A percentile compares a stretch with the other conserved stretches of the same genome.
phyloP scores from a whole-genome alignment of 1,140 invertebrate genomes.

The Leptopilina clavipes region DNA sequence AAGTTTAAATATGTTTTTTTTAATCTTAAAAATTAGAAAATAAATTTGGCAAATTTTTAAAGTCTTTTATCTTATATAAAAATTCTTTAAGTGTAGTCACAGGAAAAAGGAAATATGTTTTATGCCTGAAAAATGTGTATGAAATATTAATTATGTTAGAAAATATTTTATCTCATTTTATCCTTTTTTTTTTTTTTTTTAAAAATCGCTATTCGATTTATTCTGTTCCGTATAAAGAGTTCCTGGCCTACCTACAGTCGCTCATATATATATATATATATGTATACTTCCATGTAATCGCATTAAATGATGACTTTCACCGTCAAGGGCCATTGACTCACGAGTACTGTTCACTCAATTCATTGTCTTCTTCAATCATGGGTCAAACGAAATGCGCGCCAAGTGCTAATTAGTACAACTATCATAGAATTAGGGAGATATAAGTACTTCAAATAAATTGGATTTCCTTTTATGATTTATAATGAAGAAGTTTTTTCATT shows the following conservation, averaged over 20 bases:
- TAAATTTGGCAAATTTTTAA: too few species aligned
- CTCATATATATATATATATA: background rate
- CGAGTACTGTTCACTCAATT: conserved; percentile 32
- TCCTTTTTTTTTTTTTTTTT: too few species aligned
- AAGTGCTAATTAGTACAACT: conserved; percentile 14
- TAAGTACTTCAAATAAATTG: background rate
- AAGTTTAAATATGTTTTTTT: too few species aligned
- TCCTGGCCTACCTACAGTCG: conserved; percentile 44
- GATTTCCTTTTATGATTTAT: background rate
- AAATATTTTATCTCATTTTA: too few species aligned
- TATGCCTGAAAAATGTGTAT: too few species aligned
- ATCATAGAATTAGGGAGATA: background rate
- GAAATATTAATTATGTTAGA: too few species aligned
- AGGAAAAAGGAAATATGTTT: too few species aligned
- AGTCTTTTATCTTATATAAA: too few species aligned
- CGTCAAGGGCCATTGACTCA: conserved; percentile 43
- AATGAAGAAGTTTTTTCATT: too few species aligned
- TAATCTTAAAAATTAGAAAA: too few species aligned
- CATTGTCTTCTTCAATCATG: conserved; percentile 34
- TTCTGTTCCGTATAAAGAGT: conserved; percentile 39
- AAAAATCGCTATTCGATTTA: background rate
- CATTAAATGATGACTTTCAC: conserved; percentile 43
- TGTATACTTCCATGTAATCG: conserved; percentile 40
- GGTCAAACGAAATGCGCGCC: conserved; percentile 19
- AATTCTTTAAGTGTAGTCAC: too few species aligned